Percentiles rank a stretch among this genome's conserved stretches.
Conservation (phyloP, 2,888 invertebrate species). For the Napeogenes inachia region DNA sequence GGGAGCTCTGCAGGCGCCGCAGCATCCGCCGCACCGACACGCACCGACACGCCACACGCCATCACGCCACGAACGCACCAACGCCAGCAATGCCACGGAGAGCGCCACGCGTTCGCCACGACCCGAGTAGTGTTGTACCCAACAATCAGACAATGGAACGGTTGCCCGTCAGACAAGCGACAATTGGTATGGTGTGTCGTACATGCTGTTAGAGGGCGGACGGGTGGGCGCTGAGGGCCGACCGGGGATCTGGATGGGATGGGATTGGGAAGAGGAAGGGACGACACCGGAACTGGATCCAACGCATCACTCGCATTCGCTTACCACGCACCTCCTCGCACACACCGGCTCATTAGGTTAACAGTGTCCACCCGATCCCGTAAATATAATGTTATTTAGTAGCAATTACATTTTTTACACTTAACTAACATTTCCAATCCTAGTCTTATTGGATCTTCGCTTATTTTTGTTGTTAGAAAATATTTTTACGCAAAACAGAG, state of each 20-base stretch:
- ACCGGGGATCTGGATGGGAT: slow-evolving; percentile 37
- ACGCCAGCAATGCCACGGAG: slow-evolving; percentile 58
- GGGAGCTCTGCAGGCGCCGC: slow-evolving; percentile 82
- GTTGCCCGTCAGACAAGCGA: slow-evolving; percentile 79
- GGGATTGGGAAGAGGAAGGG: slow-evolving; percentile 34
- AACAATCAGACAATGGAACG: slow-evolving; percentile 79
- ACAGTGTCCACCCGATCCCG: slow-evolving; percentile 70
- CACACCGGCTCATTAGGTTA: slow-evolving; percentile 42
- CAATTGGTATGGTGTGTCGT: slow-evolving; percentile 75
- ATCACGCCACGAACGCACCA: slow-evolving; percentile 36
- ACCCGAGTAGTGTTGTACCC: slow-evolving; percentile 79
- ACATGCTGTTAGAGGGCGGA: slow-evolving; percentile 75
- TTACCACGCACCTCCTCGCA: slow-evolving; percentile 37
- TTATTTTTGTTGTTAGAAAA: slow-evolving; percentile 49
- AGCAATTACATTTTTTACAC: slow-evolving; percentile 24
- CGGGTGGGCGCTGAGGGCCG: slow-evolving; percentile 55
- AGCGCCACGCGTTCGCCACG: slow-evolving; percentile 76
- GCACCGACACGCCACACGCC: slow-evolving; percentile 37
- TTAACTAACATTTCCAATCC: slow-evolving; percentile 49
- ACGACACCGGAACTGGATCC: slow-evolving; percentile 30
- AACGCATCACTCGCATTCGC: slow-evolving; percentile 41
- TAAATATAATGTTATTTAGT: slow-evolving; percentile 25
- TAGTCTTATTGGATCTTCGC: slow-evolving; percentile 38
- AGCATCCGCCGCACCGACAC: slow-evolving; percentile 37
- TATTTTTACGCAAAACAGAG: slow-evolving; percentile 54